phyloP scores from a whole-genome alignment of 1,140 invertebrate species.

The Drosophila navojoa region DNA sequence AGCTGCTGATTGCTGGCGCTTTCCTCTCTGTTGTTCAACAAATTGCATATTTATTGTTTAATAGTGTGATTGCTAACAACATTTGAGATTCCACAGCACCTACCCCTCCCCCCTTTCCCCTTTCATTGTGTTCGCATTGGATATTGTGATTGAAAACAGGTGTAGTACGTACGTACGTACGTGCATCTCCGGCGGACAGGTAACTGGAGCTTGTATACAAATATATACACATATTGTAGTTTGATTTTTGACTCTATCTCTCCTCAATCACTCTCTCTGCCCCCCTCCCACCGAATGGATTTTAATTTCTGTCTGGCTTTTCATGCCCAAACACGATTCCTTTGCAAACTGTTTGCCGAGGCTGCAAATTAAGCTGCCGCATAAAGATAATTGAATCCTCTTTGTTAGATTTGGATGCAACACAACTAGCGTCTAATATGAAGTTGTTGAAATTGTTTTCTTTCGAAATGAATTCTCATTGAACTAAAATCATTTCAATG shows the following conservation, averaged over 20 bases:
- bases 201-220: slow-evolving; percentile 1
- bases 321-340: not conserved
- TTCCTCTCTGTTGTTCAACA: slow-evolving; percentile 52
- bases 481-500: no score
- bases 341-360: slow-evolving; percentile 11
- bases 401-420: not conserved
- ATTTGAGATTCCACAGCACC: slow-evolving; percentile 51
- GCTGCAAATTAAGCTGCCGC: slow-evolving; percentile 21
- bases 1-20: slow-evolving; percentile 2
- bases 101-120: not conserved
- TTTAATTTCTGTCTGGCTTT: slow-evolving; percentile 32
- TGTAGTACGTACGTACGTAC: not conserved
- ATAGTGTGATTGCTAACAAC: slow-evolving; percentile 70
- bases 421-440: not conserved
- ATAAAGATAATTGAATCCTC: slow-evolving; percentile 21
- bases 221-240: not conserved
- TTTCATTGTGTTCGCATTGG: slow-evolving; percentile 17
- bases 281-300: slow-evolving; percentile 23
- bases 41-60: slow-evolving; percentile 82
- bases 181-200: not conserved
- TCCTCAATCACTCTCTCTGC: not conserved
- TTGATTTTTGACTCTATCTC: slow-evolving; percentile 1
- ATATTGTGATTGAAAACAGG: slow-evolving; percentile 41
- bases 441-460: not conserved
- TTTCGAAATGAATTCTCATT: not conserved